Evolutionary conservation across 2,888 invertebrate species (phyloP).

Genomic region (Chrysotoxum bicinctum): DNA sequence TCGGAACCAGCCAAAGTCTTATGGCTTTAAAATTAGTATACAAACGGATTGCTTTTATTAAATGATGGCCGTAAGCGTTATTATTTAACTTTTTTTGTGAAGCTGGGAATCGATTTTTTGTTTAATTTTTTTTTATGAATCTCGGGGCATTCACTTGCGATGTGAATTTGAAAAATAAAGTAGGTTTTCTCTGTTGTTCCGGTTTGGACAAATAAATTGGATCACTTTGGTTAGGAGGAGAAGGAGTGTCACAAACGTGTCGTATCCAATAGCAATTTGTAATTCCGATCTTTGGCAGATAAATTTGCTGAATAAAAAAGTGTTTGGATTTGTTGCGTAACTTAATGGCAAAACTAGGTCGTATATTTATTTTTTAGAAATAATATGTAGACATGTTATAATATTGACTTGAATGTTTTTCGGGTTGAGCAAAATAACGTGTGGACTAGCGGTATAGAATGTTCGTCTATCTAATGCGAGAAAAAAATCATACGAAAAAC

Average conservation of each 20-base stretch:
- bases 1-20: slow-evolving; percentile 15
- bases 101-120: slow-evolving; percentile 48
- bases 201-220: slow-evolving; percentile 42
- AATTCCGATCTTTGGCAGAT: neutral
- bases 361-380: neutral
- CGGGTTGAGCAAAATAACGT: too few relatives aligned
- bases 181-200: slow-evolving; percentile 18
- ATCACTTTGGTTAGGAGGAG: slow-evolving; percentile 3
- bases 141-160: slow-evolving; percentile 31
- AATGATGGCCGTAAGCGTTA: slow-evolving; percentile 44
- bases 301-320: neutral
- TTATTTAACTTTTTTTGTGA: slow-evolving; percentile 38
- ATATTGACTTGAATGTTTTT: too few relatives aligned
- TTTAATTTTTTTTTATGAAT: neutral
- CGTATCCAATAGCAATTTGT: neutral
- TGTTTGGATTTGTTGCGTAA: neutral
- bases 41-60: slow-evolving; percentile 37
- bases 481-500: too few relatives aligned
- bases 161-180: slow-evolving; percentile 4
- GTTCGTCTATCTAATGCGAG: too few relatives aligned
- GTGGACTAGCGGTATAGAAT: too few relatives aligned
- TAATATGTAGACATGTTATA: neutral
- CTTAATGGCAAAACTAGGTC: neutral
- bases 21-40: slow-evolving; percentile 49
- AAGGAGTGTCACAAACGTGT: neutral